phyloP scores from a whole-genome alignment of 2,797 vertebrate genomes.

The Anguilla pacifica region DNA sequence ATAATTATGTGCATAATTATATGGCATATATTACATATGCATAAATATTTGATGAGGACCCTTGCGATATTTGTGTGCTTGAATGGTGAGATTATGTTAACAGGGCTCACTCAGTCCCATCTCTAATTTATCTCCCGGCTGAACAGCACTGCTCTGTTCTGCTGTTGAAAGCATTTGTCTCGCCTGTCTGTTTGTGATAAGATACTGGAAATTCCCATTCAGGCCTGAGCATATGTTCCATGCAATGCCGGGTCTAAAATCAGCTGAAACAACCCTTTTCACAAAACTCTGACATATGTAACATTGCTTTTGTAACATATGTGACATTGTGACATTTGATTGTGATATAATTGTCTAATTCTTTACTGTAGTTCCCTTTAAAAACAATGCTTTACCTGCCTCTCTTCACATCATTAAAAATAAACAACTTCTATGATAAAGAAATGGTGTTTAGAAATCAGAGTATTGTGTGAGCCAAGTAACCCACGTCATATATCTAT shows the following conservation, averaged over 20 bases:
- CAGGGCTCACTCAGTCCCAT: conserved; percentile 68
- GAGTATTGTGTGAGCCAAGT: background rate
- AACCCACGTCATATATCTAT: background rate
- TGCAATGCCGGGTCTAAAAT: background rate
- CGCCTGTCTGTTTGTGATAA: conserved; percentile 64
- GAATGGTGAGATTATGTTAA: conserved; percentile 71
- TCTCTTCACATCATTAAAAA: background rate
- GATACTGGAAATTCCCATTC: conserved; percentile 55
- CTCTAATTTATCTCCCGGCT: conserved; percentile 73
- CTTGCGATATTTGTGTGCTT: conserved; percentile 60
- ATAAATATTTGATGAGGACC: conserved; percentile 73
- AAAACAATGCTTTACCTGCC: background rate
- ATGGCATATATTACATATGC: conserved; percentile 29
- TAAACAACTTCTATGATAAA: background rate
- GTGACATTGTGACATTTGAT: background rate
- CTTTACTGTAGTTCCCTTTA: background rate
- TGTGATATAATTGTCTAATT: background rate
- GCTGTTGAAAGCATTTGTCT: conserved; percentile 55
- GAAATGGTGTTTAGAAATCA: background rate
- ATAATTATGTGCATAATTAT: conserved; percentile 59
- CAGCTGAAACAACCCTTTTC: background rate
- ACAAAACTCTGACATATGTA: background rate
- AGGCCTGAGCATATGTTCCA: conserved; percentile 17
- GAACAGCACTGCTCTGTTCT: conserved; percentile 54
- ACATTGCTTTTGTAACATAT: background rate